Evolutionary conservation across 2,888 invertebrate species (phyloP).

Genomic region (Lasius platythorax): DNA sequence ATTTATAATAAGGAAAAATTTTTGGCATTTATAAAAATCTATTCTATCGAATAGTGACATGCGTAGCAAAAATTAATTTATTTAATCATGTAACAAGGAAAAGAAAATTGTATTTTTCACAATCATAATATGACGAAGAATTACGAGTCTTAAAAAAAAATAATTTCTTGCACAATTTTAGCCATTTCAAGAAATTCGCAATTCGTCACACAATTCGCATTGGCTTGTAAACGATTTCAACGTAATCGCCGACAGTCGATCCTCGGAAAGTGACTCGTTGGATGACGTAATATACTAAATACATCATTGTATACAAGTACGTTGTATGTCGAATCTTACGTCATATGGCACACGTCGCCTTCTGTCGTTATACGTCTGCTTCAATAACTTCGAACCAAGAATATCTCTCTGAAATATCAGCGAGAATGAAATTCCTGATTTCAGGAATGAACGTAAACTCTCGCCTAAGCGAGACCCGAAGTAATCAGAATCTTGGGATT

Average conservation of each 20-base stretch:
- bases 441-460: conserved; percentile 4
- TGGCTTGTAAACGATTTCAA: background rate
- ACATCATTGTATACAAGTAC: conserved; percentile 30
- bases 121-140: background rate
- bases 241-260: background rate
- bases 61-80: background rate
- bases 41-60: no score
- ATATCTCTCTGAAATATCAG: conserved; percentile 43
- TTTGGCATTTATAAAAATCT: no score
- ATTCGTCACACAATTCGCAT: background rate
- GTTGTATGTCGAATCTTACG: conserved; percentile 49
- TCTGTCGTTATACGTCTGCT: conserved; percentile 7
- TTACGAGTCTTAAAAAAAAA: background rate
- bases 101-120: background rate
- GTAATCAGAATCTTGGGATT: background rate
- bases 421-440: conserved; percentile 24
- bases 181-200: background rate
- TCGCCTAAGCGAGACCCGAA: background rate
- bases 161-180: background rate
- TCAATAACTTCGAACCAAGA: conserved; percentile 12
- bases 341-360: background rate
- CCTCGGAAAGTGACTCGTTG: background rate
- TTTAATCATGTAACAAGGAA: background rate
- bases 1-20: no score
- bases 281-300: conserved; percentile 56